Evolutionary conservation across 1,140 invertebrate genomes (phyloP).

Genomic region (Eubasilissa regina): DNA sequence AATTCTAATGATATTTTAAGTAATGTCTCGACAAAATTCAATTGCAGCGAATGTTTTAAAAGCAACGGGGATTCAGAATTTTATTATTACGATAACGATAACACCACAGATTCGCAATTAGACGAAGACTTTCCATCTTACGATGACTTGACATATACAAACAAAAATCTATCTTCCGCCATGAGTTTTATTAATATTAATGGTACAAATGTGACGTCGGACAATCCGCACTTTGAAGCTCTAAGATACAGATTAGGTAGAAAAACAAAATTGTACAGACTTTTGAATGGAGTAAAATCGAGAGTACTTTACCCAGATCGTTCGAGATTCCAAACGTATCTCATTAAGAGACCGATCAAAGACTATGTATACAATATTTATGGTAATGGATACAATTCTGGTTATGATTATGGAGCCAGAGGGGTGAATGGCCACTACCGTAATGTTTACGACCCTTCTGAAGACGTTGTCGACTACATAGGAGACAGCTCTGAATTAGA

Average conservation of each 20-base stretch:
- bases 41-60: slow-evolving; percentile 35
- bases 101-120: slow-evolving; percentile 46
- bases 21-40: slow-evolving; percentile 1
- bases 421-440: background rate
- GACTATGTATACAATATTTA: slow-evolving; percentile 15
- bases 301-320: slow-evolving; percentile 47
- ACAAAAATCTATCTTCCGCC: slow-evolving; percentile 6
- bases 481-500: slow-evolving; percentile 12
- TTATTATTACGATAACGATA: slow-evolving; percentile 54
- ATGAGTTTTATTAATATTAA: slow-evolving; percentile 1
- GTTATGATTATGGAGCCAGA: slow-evolving; percentile 4
- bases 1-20: background rate
- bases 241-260: slow-evolving; percentile 42
- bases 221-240: slow-evolving; percentile 54
- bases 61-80: slow-evolving; percentile 47
- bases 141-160: slow-evolving; percentile 43
- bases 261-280: slow-evolving; percentile 49
- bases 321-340: slow-evolving; percentile 47
- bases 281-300: slow-evolving; percentile 52
- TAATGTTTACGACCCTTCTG: slow-evolving; percentile 20
- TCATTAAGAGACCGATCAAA: slow-evolving; percentile 49
- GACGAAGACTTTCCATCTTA: slow-evolving; percentile 43
- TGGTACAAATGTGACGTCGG: slow-evolving; percentile 13
- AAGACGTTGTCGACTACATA: slow-evolving; percentile 28
- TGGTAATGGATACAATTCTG: background rate